A percentile compares a stretch with the other conserved stretches of the same genome.
These are phyloP conservation scores for Zaprionus capensis DNA, from an alignment of 1,140 invertebrate genomes.

Conservation along the genomic window DNA sequence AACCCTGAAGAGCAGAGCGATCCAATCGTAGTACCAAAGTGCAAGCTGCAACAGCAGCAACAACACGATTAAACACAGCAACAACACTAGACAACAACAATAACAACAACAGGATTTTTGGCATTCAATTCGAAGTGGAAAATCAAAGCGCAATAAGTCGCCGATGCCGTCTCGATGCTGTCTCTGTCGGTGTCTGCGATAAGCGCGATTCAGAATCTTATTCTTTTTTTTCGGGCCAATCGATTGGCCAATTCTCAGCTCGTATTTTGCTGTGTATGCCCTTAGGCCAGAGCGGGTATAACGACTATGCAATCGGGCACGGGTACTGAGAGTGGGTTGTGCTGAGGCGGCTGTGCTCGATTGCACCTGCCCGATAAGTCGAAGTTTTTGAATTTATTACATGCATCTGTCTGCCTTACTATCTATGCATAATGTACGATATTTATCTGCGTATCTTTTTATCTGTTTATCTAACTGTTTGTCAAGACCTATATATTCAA, in stretches of 20 bases:
- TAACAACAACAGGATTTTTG: conserved; percentile 62
- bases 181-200: conserved; percentile 49
- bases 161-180: conserved; percentile 39
- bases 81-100: conserved; percentile 16
- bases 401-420: neutral
- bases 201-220: conserved; percentile 52
- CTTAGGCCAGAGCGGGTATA: neutral
- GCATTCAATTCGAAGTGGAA: conserved; percentile 65
- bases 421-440: neutral
- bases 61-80: conserved; percentile 22
- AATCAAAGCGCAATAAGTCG: conserved; percentile 47
- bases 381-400: neutral
- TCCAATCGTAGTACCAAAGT: conserved; percentile 52
- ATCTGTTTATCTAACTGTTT: neutral
- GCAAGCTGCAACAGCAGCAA: conserved; percentile 45
- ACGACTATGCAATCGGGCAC: neutral
- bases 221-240: conserved; percentile 7
- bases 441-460: neutral
- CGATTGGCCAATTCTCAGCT: conserved; percentile 36
- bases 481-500: no score
- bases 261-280: conserved; percentile 9
- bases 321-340: neutral
- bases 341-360: neutral
- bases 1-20: conserved; percentile 41
- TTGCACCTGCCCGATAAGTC: conserved; percentile 2